Evolutionary conservation across 2,113 vertebrate species (phyloP).

Genomic region (Indri indri): DNA sequence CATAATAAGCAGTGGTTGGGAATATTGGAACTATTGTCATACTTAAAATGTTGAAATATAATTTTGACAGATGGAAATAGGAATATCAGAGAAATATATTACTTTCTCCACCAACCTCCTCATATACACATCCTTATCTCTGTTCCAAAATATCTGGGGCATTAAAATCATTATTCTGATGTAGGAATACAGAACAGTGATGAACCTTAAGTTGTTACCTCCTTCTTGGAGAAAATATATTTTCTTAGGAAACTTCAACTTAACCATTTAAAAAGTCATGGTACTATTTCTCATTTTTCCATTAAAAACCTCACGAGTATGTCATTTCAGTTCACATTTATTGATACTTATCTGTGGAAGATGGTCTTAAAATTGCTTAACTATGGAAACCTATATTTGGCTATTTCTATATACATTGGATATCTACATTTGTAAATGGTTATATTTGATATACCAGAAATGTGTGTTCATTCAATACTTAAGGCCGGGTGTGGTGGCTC

Average conservation of each 20-base stretch:
- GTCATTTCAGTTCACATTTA: conserved; percentile 3
- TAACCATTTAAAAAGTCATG: background rate
- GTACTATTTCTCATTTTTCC: background rate
- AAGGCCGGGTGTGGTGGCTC: background rate
- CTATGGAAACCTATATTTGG: background rate
- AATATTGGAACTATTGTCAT: background rate
- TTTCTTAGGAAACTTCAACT: conserved; percentile 8
- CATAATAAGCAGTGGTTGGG: background rate
- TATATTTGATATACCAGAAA: background rate
- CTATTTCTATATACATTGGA: background rate
- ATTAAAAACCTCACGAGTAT: background rate
- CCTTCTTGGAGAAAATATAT: conserved; percentile 18
- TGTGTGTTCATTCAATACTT: conserved; percentile 14
- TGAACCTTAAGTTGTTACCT: background rate
- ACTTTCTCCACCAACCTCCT: background rate
- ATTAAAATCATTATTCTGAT: background rate
- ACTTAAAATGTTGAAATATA: conserved; percentile 11
- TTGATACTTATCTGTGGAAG: background rate
- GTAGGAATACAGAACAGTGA: background rate
- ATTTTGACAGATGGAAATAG: background rate
- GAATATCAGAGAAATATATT: background rate
- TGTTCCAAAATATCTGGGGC: background rate
- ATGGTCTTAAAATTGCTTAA: conserved; percentile 31
- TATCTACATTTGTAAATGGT: background rate
- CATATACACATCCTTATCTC: background rate